Conservation (phyloP, 2,797 vertebrate genomes). For the Spinibarbus caldwelli region DNA sequence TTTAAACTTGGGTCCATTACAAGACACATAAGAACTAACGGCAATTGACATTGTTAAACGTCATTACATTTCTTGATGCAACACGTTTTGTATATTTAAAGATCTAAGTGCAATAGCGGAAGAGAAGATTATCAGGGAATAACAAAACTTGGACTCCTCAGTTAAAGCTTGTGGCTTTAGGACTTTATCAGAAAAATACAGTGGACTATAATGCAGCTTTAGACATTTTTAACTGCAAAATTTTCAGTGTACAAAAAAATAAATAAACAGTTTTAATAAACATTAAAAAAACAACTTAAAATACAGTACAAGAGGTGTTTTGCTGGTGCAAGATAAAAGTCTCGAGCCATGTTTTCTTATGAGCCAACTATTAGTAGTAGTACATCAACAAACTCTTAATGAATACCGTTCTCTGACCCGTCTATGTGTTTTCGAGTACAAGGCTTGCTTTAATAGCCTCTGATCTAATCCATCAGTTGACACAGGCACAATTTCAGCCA, state of each 20-base stretch:
- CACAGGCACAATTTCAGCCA: slow-evolving; percentile 13
- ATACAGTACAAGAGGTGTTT: background rate
- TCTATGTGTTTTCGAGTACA: slow-evolving; percentile 1
- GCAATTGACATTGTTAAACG: background rate
- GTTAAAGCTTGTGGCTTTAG: background rate
- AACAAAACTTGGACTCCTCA: background rate
- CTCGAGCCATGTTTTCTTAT: background rate
- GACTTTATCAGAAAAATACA: background rate
- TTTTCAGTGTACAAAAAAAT: background rate
- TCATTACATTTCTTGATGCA: background rate
- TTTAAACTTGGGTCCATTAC: background rate
- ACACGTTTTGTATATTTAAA: background rate
- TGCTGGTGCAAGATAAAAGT: background rate
- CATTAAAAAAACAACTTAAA: background rate
- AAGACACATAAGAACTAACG: background rate
- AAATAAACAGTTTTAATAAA: background rate
- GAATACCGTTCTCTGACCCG: slow-evolving; percentile 1
- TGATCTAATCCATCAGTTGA: slow-evolving; percentile 15
- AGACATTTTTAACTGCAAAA: background rate
- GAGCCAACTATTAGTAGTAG: slow-evolving; percentile 1
- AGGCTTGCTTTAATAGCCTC: slow-evolving; percentile 39
- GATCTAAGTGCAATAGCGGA: background rate
- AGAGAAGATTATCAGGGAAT: background rate
- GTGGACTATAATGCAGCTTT: background rate
- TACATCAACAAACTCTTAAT: slow-evolving; percentile 23